Evolutionary conservation across 2,888 invertebrate species (phyloP).

Genomic region (Leptothorax acervorum): DNA sequence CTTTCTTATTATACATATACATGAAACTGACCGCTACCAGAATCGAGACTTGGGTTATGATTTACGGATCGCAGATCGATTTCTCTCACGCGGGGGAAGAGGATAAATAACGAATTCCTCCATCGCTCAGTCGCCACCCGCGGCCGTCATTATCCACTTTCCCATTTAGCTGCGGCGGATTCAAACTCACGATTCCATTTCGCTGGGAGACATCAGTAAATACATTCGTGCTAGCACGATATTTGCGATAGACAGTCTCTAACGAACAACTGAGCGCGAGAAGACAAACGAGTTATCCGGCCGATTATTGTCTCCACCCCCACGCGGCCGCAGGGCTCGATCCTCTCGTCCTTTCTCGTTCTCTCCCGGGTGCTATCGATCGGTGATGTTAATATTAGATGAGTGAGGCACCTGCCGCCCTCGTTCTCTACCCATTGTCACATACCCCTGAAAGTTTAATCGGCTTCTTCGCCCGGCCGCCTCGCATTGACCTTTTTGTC

Average conservation of each 20-base stretch:
- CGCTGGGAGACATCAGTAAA: constrained; percentile 70
- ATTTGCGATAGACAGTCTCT: constrained; percentile 74
- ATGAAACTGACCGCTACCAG: not conserved
- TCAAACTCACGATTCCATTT: constrained; percentile 74
- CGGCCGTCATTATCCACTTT: constrained; percentile 71
- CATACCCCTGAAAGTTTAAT: constrained; percentile 75
- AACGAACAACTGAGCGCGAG: constrained; percentile 69
- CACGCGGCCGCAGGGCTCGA: constrained; percentile 61
- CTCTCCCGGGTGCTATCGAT: constrained; percentile 68
- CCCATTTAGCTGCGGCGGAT: constrained; percentile 65
- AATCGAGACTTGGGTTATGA: not conserved
- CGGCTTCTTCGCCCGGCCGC: constrained; percentile 69
- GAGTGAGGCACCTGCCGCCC: constrained; percentile 71
- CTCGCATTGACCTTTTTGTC: constrained; percentile 57
- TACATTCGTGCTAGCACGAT: constrained; percentile 71
- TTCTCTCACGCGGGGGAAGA: constrained; percentile 61
- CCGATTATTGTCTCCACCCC: constrained; percentile 76
- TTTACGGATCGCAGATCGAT: constrained; percentile 45
- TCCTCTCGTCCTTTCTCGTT: constrained; percentile 52
- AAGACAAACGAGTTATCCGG: constrained; percentile 77
- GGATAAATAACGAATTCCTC: constrained; percentile 76
- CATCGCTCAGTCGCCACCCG: constrained; percentile 56
- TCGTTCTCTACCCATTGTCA: constrained; percentile 72
- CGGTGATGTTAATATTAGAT: constrained; percentile 75
- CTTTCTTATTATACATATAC: not conserved